Percentiles rank a stretch among this genome's conserved stretches.
These are phyloP conservation scores for Tachysurus fulvidraco DNA, from an alignment of 2,113 vertebrate species.

Conservation along the genomic window DNA sequence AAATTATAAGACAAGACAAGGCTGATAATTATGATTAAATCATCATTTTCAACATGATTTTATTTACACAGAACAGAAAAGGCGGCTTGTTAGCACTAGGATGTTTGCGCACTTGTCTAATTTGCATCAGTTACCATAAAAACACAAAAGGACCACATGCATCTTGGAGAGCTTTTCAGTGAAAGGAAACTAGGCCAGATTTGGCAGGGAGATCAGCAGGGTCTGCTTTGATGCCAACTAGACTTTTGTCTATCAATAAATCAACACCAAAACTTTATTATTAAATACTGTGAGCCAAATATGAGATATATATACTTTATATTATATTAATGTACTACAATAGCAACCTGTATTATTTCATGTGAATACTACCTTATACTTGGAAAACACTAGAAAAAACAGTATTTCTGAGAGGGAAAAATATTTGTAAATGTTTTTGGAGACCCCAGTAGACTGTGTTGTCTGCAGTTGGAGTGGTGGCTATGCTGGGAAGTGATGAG, in stretches of 20 bases:
- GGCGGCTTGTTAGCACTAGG: conserved; percentile 10
- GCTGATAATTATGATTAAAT: conserved; percentile 44
- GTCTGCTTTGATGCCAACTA: conserved; percentile 46
- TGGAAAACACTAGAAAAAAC: not conserved
- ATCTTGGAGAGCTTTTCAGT: conserved; percentile 45
- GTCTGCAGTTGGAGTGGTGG: not conserved
- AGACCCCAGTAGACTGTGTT: not conserved
- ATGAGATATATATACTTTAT: too few species aligned
- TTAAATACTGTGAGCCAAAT: not conserved
- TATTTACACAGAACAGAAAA: conserved; percentile 45
- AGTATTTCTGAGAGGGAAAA: not conserved
- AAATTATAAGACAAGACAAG: not conserved
- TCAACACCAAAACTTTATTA: conserved; percentile 18
- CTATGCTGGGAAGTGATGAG: not conserved
- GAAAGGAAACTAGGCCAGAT: conserved; percentile 47
- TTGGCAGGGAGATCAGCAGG: conserved; percentile 41
- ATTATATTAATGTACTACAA: not conserved
- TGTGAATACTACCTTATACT: not conserved
- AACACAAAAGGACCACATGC: conserved; percentile 53
- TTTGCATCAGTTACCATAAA: conserved; percentile 61
- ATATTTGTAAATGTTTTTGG: not conserved
- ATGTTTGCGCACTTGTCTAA: conserved; percentile 59
- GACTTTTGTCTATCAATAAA: conserved; percentile 34
- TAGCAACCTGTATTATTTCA: not conserved
- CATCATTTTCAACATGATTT: conserved; percentile 47